Percentiles rank a stretch among this genome's conserved stretches.
These are phyloP conservation scores for Leptonema lineaticorne DNA, from an alignment of 1,140 invertebrate species.

Conservation along the genomic window DNA sequence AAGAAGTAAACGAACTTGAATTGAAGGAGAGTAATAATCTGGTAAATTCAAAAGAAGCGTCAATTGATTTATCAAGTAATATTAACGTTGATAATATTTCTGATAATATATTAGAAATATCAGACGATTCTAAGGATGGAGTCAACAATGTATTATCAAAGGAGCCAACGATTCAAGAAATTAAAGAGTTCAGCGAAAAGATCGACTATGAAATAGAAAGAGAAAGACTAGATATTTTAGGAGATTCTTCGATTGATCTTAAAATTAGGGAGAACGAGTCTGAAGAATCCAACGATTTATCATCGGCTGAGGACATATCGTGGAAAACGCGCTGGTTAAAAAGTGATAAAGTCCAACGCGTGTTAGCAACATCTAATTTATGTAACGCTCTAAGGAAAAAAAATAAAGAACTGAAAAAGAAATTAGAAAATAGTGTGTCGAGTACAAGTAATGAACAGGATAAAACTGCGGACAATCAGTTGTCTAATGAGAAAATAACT, in stretches of 20 bases:
- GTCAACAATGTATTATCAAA: conserved; percentile 48
- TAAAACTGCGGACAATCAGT: background rate
- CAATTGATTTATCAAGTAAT: too few species aligned
- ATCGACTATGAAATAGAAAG: conserved; percentile 50
- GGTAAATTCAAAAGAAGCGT: too few species aligned
- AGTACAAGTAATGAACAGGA: background rate
- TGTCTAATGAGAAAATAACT: conserved; percentile 22
- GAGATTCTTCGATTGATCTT: conserved; percentile 4
- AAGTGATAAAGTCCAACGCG: conserved; percentile 59
- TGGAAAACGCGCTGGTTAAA: conserved; percentile 54
- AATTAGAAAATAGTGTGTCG: conserved; percentile 44
- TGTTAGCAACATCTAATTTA: conserved; percentile 57
- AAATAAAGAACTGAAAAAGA: conserved; percentile 59
- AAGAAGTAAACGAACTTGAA: too few species aligned
- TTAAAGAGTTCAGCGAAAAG: conserved; percentile 48
- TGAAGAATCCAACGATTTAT: conserved; percentile 48
- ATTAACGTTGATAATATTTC: too few species aligned
- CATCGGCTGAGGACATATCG: conserved; percentile 46
- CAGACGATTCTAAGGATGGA: conserved; percentile 53
- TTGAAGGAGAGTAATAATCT: too few species aligned
- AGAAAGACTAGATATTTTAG: conserved; percentile 38
- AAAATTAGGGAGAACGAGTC: conserved; percentile 33
- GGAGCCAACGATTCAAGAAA: conserved; percentile 41
- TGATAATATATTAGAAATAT: conserved; percentile 47
- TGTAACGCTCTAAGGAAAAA: conserved; percentile 60